Evolutionary conservation across 2,888 invertebrate genomes (phyloP).

Genomic region (Orthonychiurus folsomi): DNA sequence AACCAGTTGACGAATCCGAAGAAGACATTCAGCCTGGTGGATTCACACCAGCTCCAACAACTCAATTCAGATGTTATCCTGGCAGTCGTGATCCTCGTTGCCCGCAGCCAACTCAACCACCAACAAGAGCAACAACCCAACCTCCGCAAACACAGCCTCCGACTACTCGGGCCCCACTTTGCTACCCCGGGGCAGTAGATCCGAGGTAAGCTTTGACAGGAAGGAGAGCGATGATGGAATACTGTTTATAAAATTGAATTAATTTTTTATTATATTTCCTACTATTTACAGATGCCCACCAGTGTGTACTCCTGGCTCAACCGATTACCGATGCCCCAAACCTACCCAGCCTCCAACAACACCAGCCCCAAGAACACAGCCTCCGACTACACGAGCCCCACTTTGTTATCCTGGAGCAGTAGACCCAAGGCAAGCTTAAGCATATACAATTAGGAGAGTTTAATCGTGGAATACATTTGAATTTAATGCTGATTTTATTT

Average conservation of each 20-base stretch:
- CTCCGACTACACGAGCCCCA: slow-evolving; percentile 7
- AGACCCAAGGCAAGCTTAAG: too few relatives aligned
- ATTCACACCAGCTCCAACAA: slow-evolving; percentile 22
- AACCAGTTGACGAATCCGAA: slow-evolving; percentile 11
- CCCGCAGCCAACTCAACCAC: slow-evolving; percentile 26
- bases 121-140: slow-evolving; percentile 39
- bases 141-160: slow-evolving; percentile 15
- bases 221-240: too few relatives aligned
- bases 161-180: slow-evolving; percentile 39
- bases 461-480: too few relatives aligned
- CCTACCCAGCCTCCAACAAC: slow-evolving; percentile 41
- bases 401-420: too few relatives aligned
- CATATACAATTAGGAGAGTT: too few relatives aligned
- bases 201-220: too few relatives aligned
- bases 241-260: too few relatives aligned
- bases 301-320: too few relatives aligned
- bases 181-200: slow-evolving; percentile 37
- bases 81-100: slow-evolving; percentile 38
- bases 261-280: too few relatives aligned
- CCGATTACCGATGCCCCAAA: slow-evolving; percentile 22
- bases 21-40: slow-evolving; percentile 13
- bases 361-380: slow-evolving; percentile 21
- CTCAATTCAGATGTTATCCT: slow-evolving; percentile 37
- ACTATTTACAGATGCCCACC: too few relatives aligned
- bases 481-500: too few relatives aligned